A percentile compares a stretch with the other conserved stretches of the same genome.
Evolutionary conservation across 2,797 vertebrate genomes (phyloP).

Genomic region (Macroramphosus scolopax): DNA sequence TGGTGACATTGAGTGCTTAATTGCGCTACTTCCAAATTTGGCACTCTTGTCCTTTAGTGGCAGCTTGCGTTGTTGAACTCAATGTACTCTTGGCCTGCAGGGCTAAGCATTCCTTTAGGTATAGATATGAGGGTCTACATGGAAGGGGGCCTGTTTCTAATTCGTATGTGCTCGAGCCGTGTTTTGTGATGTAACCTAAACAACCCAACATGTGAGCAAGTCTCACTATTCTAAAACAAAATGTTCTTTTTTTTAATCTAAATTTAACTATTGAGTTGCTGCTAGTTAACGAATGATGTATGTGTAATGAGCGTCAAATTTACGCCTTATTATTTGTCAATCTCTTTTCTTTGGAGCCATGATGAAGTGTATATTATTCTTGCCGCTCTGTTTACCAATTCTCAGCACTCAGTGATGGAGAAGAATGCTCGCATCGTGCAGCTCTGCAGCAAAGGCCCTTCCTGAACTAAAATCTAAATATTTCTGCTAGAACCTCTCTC

Average conservation of each 20-base stretch:
- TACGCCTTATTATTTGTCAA: constrained; percentile 47
- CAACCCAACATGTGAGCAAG: constrained; percentile 17
- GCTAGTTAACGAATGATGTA: constrained; percentile 42
- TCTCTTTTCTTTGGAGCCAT: constrained; percentile 45
- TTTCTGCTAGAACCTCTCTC: constrained; percentile 48
- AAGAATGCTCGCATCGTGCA: constrained; percentile 30
- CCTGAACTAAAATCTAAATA: constrained; percentile 56
- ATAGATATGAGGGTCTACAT: constrained; percentile 42
- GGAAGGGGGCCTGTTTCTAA: constrained; percentile 44
- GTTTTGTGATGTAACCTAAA: constrained; percentile 38
- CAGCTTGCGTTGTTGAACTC: constrained; percentile 63
- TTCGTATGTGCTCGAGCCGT: constrained; percentile 32
- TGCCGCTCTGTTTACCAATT: constrained; percentile 58
- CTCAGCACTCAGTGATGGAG: constrained; percentile 50
- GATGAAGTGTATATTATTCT: constrained; percentile 74
- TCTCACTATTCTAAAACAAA: no score
- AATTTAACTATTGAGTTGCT: no score
- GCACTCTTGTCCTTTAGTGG: constrained; percentile 60
- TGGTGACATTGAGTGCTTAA: constrained; percentile 71
- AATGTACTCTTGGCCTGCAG: constrained; percentile 52
- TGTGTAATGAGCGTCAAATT: constrained; percentile 55
- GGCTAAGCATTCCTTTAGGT: constrained; percentile 56
- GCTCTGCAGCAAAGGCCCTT: constrained; percentile 22
- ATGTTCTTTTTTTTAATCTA: no score
- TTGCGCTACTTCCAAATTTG: constrained; percentile 68